Evolutionary conservation across 2,888 invertebrate species (phyloP).

Genomic region (Phasia obesa): DNA sequence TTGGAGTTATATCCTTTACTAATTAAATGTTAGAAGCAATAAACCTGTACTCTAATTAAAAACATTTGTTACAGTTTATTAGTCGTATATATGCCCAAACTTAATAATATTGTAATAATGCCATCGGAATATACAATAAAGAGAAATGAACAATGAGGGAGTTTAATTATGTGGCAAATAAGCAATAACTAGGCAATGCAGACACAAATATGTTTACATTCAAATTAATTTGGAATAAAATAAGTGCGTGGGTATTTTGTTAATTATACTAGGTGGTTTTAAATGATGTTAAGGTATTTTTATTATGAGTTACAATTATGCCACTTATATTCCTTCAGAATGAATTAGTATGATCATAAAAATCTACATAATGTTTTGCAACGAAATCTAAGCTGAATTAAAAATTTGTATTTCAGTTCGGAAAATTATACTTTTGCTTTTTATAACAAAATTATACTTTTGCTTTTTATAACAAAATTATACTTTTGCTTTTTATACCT

Average conservation of each 20-base stretch:
- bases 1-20: constrained; percentile 1
- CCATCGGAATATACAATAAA: neutral
- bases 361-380: too few species aligned
- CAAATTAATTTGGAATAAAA: constrained; percentile 1
- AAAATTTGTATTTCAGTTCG: too few species aligned
- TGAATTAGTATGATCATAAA: too few species aligned
- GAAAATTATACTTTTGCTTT: too few species aligned
- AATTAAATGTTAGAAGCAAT: constrained; percentile 34
- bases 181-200: neutral
- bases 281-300: neutral
- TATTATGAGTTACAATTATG: neutral
- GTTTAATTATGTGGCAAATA: constrained; percentile 14
- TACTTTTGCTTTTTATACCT: too few species aligned
- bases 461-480: too few species aligned
- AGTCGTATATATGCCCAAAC: neutral
- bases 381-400: too few species aligned
- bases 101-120: constrained; percentile 19
- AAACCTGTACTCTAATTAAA: constrained; percentile 61
- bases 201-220: neutral
- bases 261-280: neutral
- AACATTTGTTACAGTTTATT: constrained; percentile 54
- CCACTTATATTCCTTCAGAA: neutral
- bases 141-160: neutral
- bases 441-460: too few species aligned
- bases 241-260: neutral